These are phyloP conservation scores for Crematogaster levior DNA, from an alignment of 2,888 invertebrate species.

Conservation along the genomic window DNA sequence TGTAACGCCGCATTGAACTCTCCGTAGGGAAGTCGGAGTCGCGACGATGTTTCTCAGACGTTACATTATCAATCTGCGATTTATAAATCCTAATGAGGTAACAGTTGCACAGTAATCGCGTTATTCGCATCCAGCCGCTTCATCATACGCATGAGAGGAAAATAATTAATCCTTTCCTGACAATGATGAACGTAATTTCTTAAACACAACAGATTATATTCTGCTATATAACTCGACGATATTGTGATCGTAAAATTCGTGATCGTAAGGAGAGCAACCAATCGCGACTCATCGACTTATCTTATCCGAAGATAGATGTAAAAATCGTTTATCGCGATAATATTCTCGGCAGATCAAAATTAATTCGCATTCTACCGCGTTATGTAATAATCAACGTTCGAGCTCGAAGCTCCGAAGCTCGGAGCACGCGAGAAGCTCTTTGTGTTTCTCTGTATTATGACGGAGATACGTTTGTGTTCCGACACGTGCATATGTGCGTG, in stretches of 20 bases:
- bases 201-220: neutral
- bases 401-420: neutral
- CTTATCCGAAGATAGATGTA: neutral
- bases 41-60: conserved; percentile 3
- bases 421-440: neutral
- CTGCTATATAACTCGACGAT: neutral
- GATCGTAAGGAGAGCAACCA: neutral
- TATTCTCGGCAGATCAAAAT: neutral
- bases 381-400: neutral
- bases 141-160: neutral
- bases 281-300: neutral
- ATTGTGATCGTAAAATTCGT: neutral
- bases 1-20: conserved; percentile 48
- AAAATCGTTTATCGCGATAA: neutral
- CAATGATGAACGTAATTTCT: neutral
- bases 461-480: conserved; percentile 4
- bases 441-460: neutral
- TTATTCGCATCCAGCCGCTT: conserved; percentile 1
- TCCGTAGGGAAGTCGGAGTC: conserved; percentile 14
- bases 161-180: conserved; percentile 12
- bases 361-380: neutral
- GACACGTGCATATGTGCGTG: conserved; percentile 36
- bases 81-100: conserved; percentile 44
- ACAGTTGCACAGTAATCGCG: conserved; percentile 44
- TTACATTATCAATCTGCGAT: conserved; percentile 28